These are phyloP conservation scores for Liopterus haemorrhoidalis DNA, from an alignment of 2,888 invertebrate species.

Conservation along the genomic window DNA sequence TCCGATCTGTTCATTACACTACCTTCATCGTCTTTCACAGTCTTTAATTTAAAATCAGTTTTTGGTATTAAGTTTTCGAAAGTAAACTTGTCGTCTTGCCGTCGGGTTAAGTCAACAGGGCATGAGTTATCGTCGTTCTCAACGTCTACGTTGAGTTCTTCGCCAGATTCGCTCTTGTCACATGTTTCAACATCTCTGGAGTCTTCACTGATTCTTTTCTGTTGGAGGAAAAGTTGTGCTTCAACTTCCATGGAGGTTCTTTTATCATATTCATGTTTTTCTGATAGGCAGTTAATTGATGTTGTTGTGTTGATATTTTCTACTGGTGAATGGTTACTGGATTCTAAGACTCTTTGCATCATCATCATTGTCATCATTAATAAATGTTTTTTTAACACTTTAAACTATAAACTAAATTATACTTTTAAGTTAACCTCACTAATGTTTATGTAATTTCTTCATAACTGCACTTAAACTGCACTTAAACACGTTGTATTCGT, in stretches of 20 bases:
- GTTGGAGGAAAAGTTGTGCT: constrained; percentile 40
- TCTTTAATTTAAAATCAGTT: constrained; percentile 35
- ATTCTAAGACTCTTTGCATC: constrained; percentile 46
- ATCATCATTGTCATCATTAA: constrained; percentile 49
- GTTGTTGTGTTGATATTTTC: constrained; percentile 25
- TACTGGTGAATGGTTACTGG: constrained; percentile 30
- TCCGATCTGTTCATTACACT: constrained; percentile 40
- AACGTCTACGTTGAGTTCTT: constrained; percentile 43
- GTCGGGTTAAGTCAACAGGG: constrained; percentile 46
- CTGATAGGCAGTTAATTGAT: constrained; percentile 10
- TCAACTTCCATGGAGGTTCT: constrained; percentile 34
- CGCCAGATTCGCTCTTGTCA: constrained; percentile 39
- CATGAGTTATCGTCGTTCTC: constrained; percentile 45
- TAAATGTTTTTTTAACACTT: too few relatives aligned
- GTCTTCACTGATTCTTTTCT: constrained; percentile 43
- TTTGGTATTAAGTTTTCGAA: constrained; percentile 27
- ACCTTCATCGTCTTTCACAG: constrained; percentile 21
- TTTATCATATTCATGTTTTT: constrained; percentile 33
- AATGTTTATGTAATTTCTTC: too few relatives aligned
- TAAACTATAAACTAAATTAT: too few relatives aligned
- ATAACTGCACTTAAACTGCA: too few relatives aligned
- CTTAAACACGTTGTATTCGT: too few relatives aligned
- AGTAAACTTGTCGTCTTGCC: constrained; percentile 40
- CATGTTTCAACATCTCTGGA: constrained; percentile 43
- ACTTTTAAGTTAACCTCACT: too few relatives aligned